Percentiles rank a stretch among this genome's conserved stretches.
phyloP scores from a whole-genome alignment of 1,140 invertebrate genomes.

The Meteorus sp. region DNA sequence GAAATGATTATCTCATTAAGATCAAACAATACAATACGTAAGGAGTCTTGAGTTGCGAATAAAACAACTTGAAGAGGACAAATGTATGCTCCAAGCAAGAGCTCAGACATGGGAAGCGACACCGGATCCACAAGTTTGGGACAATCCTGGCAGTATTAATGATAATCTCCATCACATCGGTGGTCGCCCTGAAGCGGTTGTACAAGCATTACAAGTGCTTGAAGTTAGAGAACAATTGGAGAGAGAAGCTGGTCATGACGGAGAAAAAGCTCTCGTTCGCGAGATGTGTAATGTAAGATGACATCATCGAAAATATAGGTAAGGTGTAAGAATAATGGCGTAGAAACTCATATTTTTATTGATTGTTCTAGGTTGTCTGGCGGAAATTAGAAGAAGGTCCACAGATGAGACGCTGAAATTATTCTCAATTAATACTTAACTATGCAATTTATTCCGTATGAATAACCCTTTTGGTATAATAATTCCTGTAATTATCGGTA shows the following conservation, averaged over 20 bases:
- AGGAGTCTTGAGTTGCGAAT: constrained; percentile 82
- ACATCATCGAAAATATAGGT: not conserved
- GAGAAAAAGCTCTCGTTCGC: constrained; percentile 88
- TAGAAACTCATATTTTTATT: constrained; percentile 5
- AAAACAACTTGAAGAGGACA: constrained; percentile 82
- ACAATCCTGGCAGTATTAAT: constrained; percentile 49
- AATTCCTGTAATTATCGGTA: too few relatives aligned
- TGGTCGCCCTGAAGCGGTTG: constrained; percentile 82
- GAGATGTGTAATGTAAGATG: constrained; percentile 92
- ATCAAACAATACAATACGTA: constrained; percentile 86
- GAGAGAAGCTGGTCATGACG: constrained; percentile 79
- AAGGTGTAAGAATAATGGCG: not conserved
- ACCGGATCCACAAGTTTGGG: constrained; percentile 46
- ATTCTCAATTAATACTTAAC: not conserved
- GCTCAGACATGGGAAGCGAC: constrained; percentile 58
- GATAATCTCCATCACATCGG: constrained; percentile 54
- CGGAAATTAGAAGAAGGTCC: constrained; percentile 70
- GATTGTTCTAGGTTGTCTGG: constrained; percentile 66
- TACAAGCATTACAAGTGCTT: constrained; percentile 85
- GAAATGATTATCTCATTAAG: constrained; percentile 49
- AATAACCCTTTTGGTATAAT: too few relatives aligned
- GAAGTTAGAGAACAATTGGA: constrained; percentile 89
- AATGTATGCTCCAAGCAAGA: constrained; percentile 59
- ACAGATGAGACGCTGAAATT: constrained; percentile 59
- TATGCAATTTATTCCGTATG: not conserved